Evolutionary conservation across 2,888 invertebrate species (phyloP), one percentile per base, ranked within the genome.

Genomic region (Caenorhabditis plicata): DNA sequence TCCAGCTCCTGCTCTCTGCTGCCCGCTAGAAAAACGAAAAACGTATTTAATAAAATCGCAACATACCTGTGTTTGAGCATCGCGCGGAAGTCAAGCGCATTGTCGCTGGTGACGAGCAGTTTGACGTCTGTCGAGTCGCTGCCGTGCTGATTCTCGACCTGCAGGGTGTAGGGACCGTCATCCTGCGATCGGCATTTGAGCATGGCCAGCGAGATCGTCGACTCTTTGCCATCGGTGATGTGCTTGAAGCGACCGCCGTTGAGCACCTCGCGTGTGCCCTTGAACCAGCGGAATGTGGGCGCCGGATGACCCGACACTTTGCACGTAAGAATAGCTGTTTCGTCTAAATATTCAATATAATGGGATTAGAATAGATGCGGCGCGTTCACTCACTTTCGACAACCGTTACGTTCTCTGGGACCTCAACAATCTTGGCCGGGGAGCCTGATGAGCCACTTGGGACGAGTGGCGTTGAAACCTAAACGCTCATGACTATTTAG

Each of bases 181-280:
- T 98, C 98, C 60, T 76, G 78, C 80, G 91, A 90, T 40, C 92
- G 90, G 71, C 92, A 88, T 85, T 96, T 96, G 76, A 91, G 88
- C 85, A 98, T 92, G 82, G 92, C 92, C 62, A 98, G 86, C 33
- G 92, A 92, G 74, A 95, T 90, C 54, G 89, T 88, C 81, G 91
- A 92, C 56, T 88, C 89, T 77, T 92, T 91, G 42, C 93, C 91
- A 83, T 96, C 95, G 32, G 95, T 94, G 76, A 91, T 86, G 82
- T 91, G 90, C 83, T 92, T 93, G 84, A 92, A 94, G 63, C 94
- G 88, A 71, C 95, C 96, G 71, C 93, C 92, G 83, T 92, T 92
- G 80, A 92, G 88, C 76, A 70, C 70, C 41, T 70, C 70, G 29
- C 70, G 62, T 49, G 56, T 72, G 48, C 76, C 80, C 54, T 74